Conservation (phyloP, 2,888 invertebrate genomes). For the Ecliptopera silaceata region DNA sequence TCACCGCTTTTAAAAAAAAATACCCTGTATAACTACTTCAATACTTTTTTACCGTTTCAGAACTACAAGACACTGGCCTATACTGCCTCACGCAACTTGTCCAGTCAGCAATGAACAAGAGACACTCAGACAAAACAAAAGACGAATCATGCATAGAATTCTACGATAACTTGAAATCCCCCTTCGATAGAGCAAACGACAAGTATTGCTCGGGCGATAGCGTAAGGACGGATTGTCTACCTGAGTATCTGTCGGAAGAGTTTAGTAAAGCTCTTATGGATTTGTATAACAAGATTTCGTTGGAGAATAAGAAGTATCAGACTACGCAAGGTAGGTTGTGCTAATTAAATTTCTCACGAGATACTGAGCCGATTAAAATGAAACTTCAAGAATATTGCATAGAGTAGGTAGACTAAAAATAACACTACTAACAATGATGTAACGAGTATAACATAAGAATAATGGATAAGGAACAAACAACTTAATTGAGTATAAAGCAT, state of each 20-base stretch:
- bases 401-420: too few relatives aligned
- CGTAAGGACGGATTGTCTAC: conserved; percentile 56
- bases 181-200: conserved; percentile 34
- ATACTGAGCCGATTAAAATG: background rate
- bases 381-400: background rate
- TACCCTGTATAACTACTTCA: too few relatives aligned
- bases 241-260: conserved; percentile 67
- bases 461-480: too few relatives aligned
- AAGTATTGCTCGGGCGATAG: conserved; percentile 47
- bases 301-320: conserved; percentile 52
- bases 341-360: too few relatives aligned
- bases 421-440: too few relatives aligned
- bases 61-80: conserved; percentile 61
- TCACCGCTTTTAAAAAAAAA: too few relatives aligned
- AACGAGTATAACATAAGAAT: too few relatives aligned
- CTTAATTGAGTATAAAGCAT: too few relatives aligned
- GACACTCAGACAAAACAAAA: conserved; percentile 50
- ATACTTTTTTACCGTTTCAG: conserved; percentile 57
- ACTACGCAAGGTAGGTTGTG: conserved; percentile 54
- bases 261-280: conserved; percentile 60
- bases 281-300: conserved; percentile 53
- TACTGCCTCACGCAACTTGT: conserved; percentile 62
- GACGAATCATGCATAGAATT: conserved; percentile 52
- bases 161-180: conserved; percentile 60
- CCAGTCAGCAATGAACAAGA: conserved; percentile 53